Evolutionary conservation across 2,113 vertebrate species (phyloP), one percentile per base, ranked within the genome.

Genomic region (Clupea harengus): DNA sequence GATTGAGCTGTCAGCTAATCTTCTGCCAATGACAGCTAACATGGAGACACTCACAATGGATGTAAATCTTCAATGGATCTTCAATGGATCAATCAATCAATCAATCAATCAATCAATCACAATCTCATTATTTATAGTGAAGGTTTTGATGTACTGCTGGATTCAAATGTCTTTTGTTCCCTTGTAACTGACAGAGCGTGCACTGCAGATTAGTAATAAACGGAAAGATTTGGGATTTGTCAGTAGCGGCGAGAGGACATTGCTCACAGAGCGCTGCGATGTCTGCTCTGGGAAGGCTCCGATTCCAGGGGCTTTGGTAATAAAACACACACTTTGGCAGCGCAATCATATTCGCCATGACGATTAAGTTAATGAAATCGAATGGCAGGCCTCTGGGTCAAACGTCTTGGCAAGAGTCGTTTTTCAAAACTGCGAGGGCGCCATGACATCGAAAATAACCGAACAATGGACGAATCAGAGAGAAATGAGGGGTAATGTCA

Each of bases 401-500:
- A 39, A 47, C 83, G 52, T 67, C 22, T 67, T 85, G 47, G 82
- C 72, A 83, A 83, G 72, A 81, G 81, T 81, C 64, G n/a, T 50
- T 83, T 82, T 64, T 86, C 39, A 67, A 82, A 45, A n/a, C 72
- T 44, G 45, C 87, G 18, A 81, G 50, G 13, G 22, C 10, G 39
- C 46, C 64, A 32, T 72, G 64, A 72, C 64, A 72, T 83, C 81
- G 20, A 44, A 86, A 60, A 87, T n/a, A 28, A 81, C 85, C 80
- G 84, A 81, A 82, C n/a, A 22, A 88, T 32, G 64, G 64, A 72
- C 64, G 85, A 28, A 22, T 83, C 45, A 85, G 49, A 85, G 67
- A 83, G 75, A 84, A 88, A 85, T 45, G 45, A 87, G 82, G 49
- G 88, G 82, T 82, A 86, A 88, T 83, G 46, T 47, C 44, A 45